Evolutionary conservation across 1,140 invertebrate genomes (phyloP).

Genomic region (Pteromalus puparum): DNA sequence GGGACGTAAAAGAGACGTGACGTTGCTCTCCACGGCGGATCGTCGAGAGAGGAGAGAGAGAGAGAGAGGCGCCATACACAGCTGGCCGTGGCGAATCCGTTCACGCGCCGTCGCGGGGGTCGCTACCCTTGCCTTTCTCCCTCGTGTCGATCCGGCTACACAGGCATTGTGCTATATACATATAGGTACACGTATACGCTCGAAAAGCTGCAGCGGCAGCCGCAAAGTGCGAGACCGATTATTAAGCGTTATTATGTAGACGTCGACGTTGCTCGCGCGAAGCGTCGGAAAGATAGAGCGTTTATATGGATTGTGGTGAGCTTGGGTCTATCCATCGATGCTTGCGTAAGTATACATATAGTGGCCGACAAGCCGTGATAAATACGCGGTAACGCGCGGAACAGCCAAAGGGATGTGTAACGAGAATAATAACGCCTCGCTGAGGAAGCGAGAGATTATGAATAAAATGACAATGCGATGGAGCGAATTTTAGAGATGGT

Average conservation of each 20-base stretch:
- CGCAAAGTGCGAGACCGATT: constrained; percentile 51
- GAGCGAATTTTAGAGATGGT: constrained; percentile 35
- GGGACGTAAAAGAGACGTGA: constrained; percentile 7
- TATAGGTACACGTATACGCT: constrained; percentile 25
- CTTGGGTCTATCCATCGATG: constrained; percentile 44
- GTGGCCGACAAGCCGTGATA: constrained; percentile 54
- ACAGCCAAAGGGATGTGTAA: constrained; percentile 47
- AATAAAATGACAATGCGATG: constrained; percentile 47
- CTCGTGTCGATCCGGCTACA: constrained; percentile 57
- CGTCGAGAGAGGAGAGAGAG: neutral
- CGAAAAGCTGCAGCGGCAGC: constrained; percentile 41
- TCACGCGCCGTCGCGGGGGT: constrained; percentile 54
- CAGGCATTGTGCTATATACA: neutral
- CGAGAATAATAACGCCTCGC: constrained; percentile 45
- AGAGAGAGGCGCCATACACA: constrained; percentile 59
- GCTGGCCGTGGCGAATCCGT: constrained; percentile 73
- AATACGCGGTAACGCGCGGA: constrained; percentile 49
- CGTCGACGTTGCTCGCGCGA: neutral
- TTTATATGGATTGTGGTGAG: constrained; percentile 58
- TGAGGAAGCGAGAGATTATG: constrained; percentile 49
- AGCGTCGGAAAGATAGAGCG: constrained; percentile 49
- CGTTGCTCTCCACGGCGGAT: neutral
- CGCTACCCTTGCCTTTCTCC: constrained; percentile 58
- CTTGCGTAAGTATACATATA: constrained; percentile 54
- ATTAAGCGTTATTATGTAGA: constrained; percentile 48